These are phyloP conservation scores for Myotis pilosus DNA, from an alignment of 2,797 vertebrate genomes.

Conservation along the genomic window DNA sequence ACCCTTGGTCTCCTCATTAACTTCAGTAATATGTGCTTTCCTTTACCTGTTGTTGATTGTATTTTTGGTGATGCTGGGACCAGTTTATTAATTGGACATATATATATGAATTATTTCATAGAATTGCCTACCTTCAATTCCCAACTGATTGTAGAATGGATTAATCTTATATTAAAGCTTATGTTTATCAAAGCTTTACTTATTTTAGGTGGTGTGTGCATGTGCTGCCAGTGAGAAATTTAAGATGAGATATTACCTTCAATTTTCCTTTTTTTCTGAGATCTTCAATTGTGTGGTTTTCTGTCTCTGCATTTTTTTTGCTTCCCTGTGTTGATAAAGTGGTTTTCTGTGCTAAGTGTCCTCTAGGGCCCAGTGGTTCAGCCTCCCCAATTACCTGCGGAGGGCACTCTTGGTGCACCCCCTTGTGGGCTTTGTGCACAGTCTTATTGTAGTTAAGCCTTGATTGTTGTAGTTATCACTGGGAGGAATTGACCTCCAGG, in stretches of 20 bases:
- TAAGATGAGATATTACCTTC: neutral
- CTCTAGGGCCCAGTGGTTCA: no score
- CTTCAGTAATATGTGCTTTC: constrained; percentile 45
- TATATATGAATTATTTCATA: constrained; percentile 14
- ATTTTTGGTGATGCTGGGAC: constrained; percentile 9
- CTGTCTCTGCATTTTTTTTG: neutral
- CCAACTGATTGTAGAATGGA: neutral
- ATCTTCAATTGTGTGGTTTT: neutral
- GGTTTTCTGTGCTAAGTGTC: no score
- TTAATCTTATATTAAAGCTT: neutral
- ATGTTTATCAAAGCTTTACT: neutral
- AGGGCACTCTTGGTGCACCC: no score
- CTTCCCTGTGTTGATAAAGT: no score
- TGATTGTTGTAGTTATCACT: no score
- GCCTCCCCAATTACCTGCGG: no score
- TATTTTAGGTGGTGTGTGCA: neutral
- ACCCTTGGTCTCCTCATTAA: neutral
- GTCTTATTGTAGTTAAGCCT: no score
- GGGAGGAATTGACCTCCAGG: no score
- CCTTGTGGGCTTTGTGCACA: no score
- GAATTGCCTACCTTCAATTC: neutral
- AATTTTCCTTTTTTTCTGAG: neutral
- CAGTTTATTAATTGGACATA: neutral
- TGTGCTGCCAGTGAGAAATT: neutral
- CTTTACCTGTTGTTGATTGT: neutral